These are phyloP conservation scores for Daphoenositta chrysoptera DNA, from an alignment of 2,113 vertebrate species.

Conservation along the genomic window DNA sequence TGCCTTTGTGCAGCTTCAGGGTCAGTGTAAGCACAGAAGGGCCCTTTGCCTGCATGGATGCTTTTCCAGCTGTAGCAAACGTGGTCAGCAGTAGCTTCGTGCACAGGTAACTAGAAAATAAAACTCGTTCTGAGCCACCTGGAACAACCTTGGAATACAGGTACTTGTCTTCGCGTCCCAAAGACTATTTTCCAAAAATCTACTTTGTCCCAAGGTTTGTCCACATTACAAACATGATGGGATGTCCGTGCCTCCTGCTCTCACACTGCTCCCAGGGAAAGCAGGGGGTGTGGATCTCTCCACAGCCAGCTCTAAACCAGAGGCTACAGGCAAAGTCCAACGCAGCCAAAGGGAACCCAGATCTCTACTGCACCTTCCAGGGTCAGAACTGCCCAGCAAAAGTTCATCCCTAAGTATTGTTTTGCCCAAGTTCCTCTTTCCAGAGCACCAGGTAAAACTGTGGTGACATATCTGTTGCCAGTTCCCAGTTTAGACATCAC, in stretches of 20 bases:
- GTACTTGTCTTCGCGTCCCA: not conserved
- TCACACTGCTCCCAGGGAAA: fast-evolving
- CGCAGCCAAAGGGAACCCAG: not conserved
- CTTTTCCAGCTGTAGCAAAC: not conserved
- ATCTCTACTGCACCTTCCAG: not conserved
- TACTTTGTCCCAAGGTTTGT: not conserved
- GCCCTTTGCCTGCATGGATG: not conserved
- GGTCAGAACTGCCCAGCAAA: not conserved
- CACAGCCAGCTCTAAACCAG: not conserved
- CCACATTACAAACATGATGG: not conserved
- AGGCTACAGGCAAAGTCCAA: not conserved
- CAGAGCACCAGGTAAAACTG: not conserved
- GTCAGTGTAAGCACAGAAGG: fast-evolving
- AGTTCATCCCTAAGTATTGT: too few species aligned
- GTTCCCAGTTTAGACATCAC: not conserved
- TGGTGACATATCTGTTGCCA: fast-evolving
- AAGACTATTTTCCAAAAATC: not conserved
- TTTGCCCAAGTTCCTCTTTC: not conserved
- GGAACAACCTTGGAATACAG: not conserved
- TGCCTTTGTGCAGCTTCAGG: not conserved
- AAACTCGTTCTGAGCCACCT: not conserved
- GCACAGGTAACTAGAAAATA: not conserved
- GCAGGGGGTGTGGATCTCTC: not conserved
- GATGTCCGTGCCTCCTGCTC: not conserved
- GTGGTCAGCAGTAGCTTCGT: fast-evolving